Conservation (phyloP, 2,888 invertebrate genomes). For the Napeogenes sylphis region DNA sequence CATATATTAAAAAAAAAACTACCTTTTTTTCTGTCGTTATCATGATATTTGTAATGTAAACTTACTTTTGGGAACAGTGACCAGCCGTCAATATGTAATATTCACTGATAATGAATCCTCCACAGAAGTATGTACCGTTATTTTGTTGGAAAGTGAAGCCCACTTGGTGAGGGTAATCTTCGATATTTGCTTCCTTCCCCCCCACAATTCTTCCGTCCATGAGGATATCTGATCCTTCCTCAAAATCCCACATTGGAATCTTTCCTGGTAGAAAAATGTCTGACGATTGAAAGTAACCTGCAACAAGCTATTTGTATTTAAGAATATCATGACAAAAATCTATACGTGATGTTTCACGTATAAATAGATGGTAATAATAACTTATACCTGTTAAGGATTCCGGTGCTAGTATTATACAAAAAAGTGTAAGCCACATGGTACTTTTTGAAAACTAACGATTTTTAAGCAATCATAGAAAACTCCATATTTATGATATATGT, state of each 20-base stretch:
- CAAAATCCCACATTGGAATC: slow-evolving; percentile 22
- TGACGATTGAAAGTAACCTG: background rate
- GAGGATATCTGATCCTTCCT: slow-evolving; percentile 8
- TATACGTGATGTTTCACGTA: too few relatives aligned
- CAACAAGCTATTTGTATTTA: too few relatives aligned
- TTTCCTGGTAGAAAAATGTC: slow-evolving; percentile 33
- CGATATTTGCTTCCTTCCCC: slow-evolving; percentile 57
- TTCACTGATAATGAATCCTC: slow-evolving; percentile 67
- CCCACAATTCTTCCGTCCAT: slow-evolving; percentile 59
- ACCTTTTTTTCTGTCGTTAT: too few relatives aligned
- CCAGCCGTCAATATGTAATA: slow-evolving; percentile 69
- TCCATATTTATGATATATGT: too few relatives aligned
- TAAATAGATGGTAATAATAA: too few relatives aligned
- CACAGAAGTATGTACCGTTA: slow-evolving; percentile 65
- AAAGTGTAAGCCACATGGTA: too few relatives aligned
- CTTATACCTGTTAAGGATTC: too few relatives aligned
- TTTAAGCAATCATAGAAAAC: too few relatives aligned
- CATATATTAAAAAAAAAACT: too few relatives aligned
- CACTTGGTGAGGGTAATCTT: slow-evolving; percentile 65
- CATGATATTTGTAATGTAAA: background rate
- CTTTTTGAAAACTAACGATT: too few relatives aligned
- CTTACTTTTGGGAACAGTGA: slow-evolving; percentile 68
- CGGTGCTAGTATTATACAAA: too few relatives aligned
- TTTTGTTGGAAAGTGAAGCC: slow-evolving; percentile 53
- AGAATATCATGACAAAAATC: too few relatives aligned